Conservation (phyloP, 1,140 invertebrate genomes). For the Aplysia californica region DNA sequence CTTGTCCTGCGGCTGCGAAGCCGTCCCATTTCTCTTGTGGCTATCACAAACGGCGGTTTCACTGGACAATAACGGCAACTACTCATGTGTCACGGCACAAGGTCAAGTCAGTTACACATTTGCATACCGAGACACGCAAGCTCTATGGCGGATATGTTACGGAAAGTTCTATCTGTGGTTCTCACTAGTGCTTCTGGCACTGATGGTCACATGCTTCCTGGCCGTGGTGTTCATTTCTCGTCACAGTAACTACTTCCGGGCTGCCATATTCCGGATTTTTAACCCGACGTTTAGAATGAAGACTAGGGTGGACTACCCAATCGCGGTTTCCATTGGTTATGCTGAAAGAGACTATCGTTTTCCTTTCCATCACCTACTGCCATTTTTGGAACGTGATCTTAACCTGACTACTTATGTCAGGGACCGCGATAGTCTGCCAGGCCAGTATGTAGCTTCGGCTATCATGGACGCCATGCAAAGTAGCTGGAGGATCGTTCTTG, state of each 20-base stretch:
- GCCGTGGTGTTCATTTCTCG: background rate
- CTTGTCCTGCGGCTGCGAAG: background rate
- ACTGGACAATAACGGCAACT: background rate
- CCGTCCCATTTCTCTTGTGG: background rate
- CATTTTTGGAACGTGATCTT: slow-evolving; percentile 16
- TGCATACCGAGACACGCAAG: background rate
- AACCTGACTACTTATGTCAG: background rate
- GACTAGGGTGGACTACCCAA: background rate
- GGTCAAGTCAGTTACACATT: background rate
- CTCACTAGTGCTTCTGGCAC: background rate
- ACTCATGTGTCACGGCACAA: background rate
- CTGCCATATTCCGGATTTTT: background rate
- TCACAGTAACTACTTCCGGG: background rate
- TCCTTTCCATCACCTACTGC: background rate
- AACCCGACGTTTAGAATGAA: background rate
- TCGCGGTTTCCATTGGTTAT: slow-evolving; percentile 6
- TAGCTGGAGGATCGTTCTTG: slow-evolving; percentile 11
- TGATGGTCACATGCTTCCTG: background rate
- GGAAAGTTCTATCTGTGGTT: background rate
- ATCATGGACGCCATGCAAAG: background rate
- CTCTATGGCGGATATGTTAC: slow-evolving; percentile 4
- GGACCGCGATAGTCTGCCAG: background rate
- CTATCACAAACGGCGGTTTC: background rate
- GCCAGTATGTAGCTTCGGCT: background rate
- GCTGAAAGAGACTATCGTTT: background rate